Percentiles rank a stretch among this genome's conserved stretches.
phyloP scores from a whole-genome alignment of 2,797 vertebrate species.

The Rhodeus uyekii region DNA sequence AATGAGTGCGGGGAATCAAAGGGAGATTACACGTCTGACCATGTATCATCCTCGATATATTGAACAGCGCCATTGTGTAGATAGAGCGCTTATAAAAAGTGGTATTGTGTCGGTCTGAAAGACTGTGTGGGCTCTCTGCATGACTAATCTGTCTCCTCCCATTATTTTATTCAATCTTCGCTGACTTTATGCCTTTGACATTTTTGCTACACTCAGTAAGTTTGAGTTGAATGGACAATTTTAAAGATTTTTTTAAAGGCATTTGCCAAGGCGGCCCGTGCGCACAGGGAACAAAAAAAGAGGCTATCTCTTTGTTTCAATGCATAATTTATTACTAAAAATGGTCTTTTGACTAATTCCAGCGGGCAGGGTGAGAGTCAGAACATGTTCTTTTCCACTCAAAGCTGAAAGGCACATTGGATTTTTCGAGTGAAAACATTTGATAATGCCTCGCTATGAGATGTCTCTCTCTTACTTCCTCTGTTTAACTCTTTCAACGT shows the following conservation, averaged over 20 bases:
- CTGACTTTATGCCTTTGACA: constrained; percentile 99
- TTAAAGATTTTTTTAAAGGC: constrained; percentile 99
- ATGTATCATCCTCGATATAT: constrained; percentile 99
- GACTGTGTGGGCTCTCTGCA: constrained; percentile 98
- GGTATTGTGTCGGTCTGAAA: constrained; percentile 96
- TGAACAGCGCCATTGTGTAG: constrained; percentile 98
- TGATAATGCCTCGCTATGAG: constrained; percentile 73
- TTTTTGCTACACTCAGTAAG: constrained; percentile 99
- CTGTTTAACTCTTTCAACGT: constrained; percentile 52
- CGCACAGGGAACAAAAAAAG: constrained; percentile 80
- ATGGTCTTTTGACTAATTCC: constrained; percentile 81
- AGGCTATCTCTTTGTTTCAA: constrained; percentile 98
- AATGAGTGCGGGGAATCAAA: constrained; percentile 98
- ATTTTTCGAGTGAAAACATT: constrained; percentile 80
- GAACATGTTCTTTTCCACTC: constrained; percentile 78
- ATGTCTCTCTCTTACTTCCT: constrained; percentile 51
- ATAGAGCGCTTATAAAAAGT: constrained; percentile 98
- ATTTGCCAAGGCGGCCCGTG: constrained; percentile 87
- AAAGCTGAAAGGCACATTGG: constrained; percentile 78
- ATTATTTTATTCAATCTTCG: constrained; percentile 99
- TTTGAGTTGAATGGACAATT: constrained; percentile 99
- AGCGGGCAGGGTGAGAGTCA: constrained; percentile 75
- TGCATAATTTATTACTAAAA: constrained; percentile 88
- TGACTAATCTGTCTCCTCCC: constrained; percentile 99
- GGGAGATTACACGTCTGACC: constrained; percentile 99